Base-by-base conservation (phyloP, 2,888 invertebrate species). In the Parnassius glacialis region DNA sequence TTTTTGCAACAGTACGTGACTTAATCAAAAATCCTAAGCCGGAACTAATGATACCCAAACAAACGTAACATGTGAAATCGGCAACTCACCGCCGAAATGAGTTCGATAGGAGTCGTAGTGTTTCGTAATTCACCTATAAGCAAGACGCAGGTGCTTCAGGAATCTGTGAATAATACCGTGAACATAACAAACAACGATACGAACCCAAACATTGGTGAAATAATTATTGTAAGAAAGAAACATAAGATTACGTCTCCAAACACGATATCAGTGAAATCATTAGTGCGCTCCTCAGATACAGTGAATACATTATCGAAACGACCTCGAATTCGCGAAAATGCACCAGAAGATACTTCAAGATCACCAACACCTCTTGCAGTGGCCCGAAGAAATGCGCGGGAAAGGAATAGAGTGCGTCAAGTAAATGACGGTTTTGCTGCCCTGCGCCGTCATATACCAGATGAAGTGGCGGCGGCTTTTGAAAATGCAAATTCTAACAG, bases 351-450 rank as follows among this genome's bases (percentile, higher is more conserved):
- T 68, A 81, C 74, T 61, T 83, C 87, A 64, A 87, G 90, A 9
- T 84, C 94, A 63, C 94, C 96, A 3, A 95, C 95, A 57, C 96
- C 96, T 0, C 93, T 96, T 25, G 95, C 97, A 0, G 97, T 97
- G 9, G 97, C 97, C 0, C 92, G 97, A 52, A 92, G 98, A 76
- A 98, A 98, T 89, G 98, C 97, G 66, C 93, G 98, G 59, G 98
- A 98, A 92, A 92, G 98, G 20, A 98, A 98, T 85, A 93, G 98
- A 65, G 98, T 98, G 10, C 96, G 97, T 72, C 97, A 97, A 93
- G 97, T 97, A 41, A 97, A 97, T 86, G 96, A 97, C 75, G 97
- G 97, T 16, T 97, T 97, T 81, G 96, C 97, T 0, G 95, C 95
- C n/a, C 87, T 97, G 1, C 93, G 97, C 20, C 95, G 96, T 72